Evolutionary conservation across 2,113 vertebrate genomes (phyloP).

Genomic region (Solenodon paradoxus): DNA sequence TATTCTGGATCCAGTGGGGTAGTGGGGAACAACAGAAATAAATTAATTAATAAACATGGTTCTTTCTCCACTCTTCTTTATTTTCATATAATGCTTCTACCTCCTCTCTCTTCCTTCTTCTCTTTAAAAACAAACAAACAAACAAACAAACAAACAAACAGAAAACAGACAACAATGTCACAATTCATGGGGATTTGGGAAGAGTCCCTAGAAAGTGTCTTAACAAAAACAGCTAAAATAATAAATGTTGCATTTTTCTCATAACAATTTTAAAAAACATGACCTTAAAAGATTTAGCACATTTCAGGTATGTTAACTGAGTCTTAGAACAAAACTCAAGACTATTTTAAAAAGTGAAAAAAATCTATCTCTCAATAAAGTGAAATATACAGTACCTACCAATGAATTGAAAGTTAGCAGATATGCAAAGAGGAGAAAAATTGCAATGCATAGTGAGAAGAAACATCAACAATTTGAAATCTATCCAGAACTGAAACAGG

Average conservation of each 20-base stretch:
- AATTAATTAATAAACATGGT: too few species aligned
- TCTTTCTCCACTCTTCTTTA: too few species aligned
- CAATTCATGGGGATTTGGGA: not conserved
- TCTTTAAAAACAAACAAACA: too few species aligned
- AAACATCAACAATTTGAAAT: not conserved
- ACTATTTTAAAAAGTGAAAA: not conserved
- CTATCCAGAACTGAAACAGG: not conserved
- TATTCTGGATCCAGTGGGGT: too few species aligned
- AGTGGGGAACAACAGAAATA: too few species aligned
- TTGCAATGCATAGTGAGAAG: not conserved
- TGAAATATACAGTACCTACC: not conserved
- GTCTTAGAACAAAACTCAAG: not conserved
- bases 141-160: too few species aligned
- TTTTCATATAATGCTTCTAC: too few species aligned
- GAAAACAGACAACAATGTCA: not conserved
- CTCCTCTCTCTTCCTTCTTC: too few species aligned
- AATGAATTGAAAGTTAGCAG: not conserved
- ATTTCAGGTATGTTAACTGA: not conserved
- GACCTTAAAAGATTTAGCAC: not conserved
- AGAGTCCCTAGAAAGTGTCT: not conserved
- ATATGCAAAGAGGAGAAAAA: not conserved
- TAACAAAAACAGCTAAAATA: not conserved
- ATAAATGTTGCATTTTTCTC: not conserved
- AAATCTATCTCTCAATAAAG: not conserved
- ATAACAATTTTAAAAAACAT: not conserved